These are phyloP conservation scores for Daubentonia madagascariensis DNA, from an alignment of 2,113 vertebrate genomes.

Conservation along the genomic window DNA sequence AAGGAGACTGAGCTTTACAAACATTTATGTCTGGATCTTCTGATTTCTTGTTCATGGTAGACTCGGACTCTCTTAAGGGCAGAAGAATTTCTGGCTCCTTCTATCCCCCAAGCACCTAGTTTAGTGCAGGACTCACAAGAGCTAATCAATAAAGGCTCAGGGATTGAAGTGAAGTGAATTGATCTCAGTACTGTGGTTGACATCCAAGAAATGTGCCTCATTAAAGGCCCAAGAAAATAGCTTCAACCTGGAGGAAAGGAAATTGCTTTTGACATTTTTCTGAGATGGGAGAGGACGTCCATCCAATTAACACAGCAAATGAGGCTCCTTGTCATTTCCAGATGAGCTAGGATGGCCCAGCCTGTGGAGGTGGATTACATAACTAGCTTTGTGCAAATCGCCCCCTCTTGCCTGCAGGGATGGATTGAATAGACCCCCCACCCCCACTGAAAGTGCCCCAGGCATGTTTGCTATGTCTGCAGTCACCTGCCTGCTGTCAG, in stretches of 20 bases:
- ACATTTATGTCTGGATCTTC: rapidly evolving
- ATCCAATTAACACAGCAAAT: not conserved
- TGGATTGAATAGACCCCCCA: not conserved
- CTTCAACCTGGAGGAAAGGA: not conserved
- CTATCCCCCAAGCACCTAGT: rapidly evolving
- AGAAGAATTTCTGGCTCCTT: not conserved
- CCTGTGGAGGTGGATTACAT: not conserved
- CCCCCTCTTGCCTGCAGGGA: not conserved
- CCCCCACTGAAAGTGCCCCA: not conserved
- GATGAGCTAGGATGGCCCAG: not conserved
- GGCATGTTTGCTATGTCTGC: not conserved
- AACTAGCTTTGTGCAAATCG: not conserved
- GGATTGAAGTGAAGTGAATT: not conserved
- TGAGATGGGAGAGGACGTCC: not conserved
- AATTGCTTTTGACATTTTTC: not conserved
- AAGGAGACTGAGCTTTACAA: not conserved
- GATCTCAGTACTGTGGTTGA: not conserved
- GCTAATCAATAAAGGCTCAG: not conserved
- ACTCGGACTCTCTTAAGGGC: not conserved
- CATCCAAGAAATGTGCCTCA: not conserved
- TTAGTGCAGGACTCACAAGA: not conserved
- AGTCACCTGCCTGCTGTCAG: not conserved
- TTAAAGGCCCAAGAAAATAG: not conserved
- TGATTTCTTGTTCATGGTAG: not conserved
- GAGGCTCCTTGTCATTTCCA: not conserved